phyloP scores from a whole-genome alignment of 2,797 vertebrate species.

The Sphaeramia orbicularis region DNA sequence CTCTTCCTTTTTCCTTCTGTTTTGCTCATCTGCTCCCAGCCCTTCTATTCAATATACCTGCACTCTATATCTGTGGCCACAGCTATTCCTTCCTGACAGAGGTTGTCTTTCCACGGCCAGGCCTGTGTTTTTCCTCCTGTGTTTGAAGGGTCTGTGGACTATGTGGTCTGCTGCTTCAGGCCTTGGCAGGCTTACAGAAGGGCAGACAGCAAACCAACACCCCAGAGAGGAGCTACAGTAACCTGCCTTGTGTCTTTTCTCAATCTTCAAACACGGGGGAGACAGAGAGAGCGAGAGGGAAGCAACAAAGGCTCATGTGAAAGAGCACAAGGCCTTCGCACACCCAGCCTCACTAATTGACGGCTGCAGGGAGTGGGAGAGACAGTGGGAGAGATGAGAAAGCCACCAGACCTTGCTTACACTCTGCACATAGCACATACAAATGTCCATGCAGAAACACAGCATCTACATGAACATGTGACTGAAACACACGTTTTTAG shows the following conservation, averaged over 20 bases:
- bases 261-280: conserved; percentile 80
- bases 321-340: conserved; percentile 77
- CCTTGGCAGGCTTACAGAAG: conserved; percentile 58
- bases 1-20: not conserved
- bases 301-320: conserved; percentile 83
- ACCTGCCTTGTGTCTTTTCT: conserved; percentile 84
- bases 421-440: conserved; percentile 38
- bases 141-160: conserved; percentile 68
- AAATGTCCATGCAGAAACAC: conserved; percentile 51
- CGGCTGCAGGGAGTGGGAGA: conserved; percentile 79
- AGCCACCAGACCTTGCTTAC: conserved; percentile 53
- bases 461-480: conserved; percentile 34
- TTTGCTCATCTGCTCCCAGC: not conserved
- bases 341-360: conserved; percentile 84
- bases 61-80: conserved; percentile 23
- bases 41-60: not conserved
- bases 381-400: conserved; percentile 65
- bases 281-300: conserved; percentile 53
- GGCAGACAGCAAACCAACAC: conserved; percentile 61
- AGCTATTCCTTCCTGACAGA: conserved; percentile 29
- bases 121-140: conserved; percentile 32
- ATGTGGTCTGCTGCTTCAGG: conserved; percentile 58
- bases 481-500: conserved; percentile 29
- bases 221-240: conserved; percentile 72
- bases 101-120: conserved; percentile 45